Base-by-base conservation (phyloP, 2,797 vertebrate species). In the Neopelma chrysocephalum region DNA sequence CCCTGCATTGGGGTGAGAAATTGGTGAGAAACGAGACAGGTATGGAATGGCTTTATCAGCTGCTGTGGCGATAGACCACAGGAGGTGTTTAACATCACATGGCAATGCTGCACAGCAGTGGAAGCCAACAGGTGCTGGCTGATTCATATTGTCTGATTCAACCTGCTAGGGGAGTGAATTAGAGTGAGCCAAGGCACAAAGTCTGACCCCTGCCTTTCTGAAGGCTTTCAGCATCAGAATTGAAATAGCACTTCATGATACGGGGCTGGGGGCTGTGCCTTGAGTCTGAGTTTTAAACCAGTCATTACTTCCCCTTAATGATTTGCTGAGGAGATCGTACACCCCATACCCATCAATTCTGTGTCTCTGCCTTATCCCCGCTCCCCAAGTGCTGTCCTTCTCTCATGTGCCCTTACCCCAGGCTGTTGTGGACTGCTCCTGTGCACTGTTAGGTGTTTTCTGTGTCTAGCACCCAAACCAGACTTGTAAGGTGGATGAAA, bases 181-280 rank as follows among this genome's bases (percentile, higher is more conserved):
- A 14, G 43, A 77, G 40, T 0, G 2, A 75, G 34, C 29, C 38
- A 36, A 48, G 68, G 47, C 43, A 43, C 29, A 26, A 5, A 23
- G 43, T 48, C 34, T 14, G 18, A 32, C 8, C 38, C 9, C 15
- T 60, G 27, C 43, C 88, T 79, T 38, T 34, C 34, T 75, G 45
- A n/a, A 47, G 40, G 29, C 38, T 78, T 58, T 71, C 26, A 2
- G 26, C 27, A 42, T 72, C 29, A 38, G 57, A 82, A 40, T 11
- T 38, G 21, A 32, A 81, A 61, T 29, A 16, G 21, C 34, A 48
- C 43, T 45, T 62, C 38, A 8, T 66, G 34, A 15, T 15, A 7
- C 1, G 1, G 19, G 3, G 3, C 64, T 75, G 73, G 16, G 10
- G 17, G 14, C n/a, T 50, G n/a, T 0, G 0, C 36, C 40, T 22